Base-by-base conservation (phyloP, 2,113 vertebrate species). In the Ramphastos sulfuratus region DNA sequence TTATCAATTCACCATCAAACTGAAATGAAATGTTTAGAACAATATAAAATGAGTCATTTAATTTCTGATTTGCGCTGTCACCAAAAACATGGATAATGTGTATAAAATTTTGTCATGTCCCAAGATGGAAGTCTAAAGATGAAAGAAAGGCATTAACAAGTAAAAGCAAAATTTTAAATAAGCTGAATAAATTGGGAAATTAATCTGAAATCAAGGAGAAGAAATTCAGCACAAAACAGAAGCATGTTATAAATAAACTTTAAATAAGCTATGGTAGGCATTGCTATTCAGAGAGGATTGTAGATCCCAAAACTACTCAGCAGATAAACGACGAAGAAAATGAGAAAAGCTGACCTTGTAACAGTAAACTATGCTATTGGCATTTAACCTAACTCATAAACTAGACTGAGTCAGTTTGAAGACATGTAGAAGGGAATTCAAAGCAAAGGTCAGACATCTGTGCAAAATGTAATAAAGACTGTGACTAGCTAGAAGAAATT, bases 361-460 rank as follows among this genome's bases (percentile, higher is more conserved):
- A 89, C 16, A 75, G 56, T 65, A 87, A 84, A 93, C 75, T 75
- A 72, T 87, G 33, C 28, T 76, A 21, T 63, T 79, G n/a, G 35
- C 78, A 85, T 93, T 95, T 93, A 79, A 89, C 82, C 78, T 65
- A 58, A 58, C 54, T 92, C 75, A 78, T 92, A 95, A 96, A 95
- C 37, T 65, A 86, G 55, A 88, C 24, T 66, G 87, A 91, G 39
- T 78, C 63, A 75, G 39, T 85, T 91, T 91, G 87, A 96, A 87
- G 84, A 69, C 48, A 21, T 21, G 20, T 44, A 72, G 74, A 93
- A 75, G 44, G 48, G 44, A 92, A 96, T 85, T 84, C 55, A 92
- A 94, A 95, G 39, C 42, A 66, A 91, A 92, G 84, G 66, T 89
- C 89, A 92, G 55, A 10, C 0, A 6, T 87, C 87, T 91, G 78